Conservation (phyloP, 1,140 invertebrate species). For the Ips nitidus region DNA sequence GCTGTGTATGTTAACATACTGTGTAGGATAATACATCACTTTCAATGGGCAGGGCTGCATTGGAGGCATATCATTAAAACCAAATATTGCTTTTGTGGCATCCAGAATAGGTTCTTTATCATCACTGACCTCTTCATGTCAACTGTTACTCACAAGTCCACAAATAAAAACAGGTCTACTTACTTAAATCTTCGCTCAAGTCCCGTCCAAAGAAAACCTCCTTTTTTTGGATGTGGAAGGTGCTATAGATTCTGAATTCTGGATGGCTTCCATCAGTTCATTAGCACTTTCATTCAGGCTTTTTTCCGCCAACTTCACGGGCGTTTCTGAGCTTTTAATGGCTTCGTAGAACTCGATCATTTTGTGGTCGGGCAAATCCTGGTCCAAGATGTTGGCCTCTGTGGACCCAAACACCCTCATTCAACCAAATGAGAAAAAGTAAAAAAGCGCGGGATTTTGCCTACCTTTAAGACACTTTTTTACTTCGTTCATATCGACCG, state of each 20-base stretch:
- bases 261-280: conserved; percentile 32
- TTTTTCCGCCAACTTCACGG: conserved; percentile 4
- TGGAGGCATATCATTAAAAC: not conserved
- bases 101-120: too few species aligned
- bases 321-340: conserved; percentile 20
- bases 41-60: conserved; percentile 11
- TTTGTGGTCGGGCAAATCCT: conserved; percentile 16
- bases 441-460: not conserved
- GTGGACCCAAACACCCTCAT: not conserved
- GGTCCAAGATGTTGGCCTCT: conserved; percentile 29
- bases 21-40: conserved; percentile 13
- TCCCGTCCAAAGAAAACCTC: not conserved
- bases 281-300: conserved; percentile 30
- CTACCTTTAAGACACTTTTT: not conserved
- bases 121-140: too few species aligned
- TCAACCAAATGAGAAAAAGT: not conserved
- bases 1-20: conserved; percentile 23
- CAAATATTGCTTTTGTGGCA: conserved; percentile 2
- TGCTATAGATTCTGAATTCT: conserved; percentile 25
- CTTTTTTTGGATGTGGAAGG: conserved; percentile 12
- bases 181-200: not conserved
- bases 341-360: conserved; percentile 21
- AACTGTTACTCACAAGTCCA: too few species aligned
- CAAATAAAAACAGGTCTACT: not conserved
- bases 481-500: too few species aligned